phyloP scores from a whole-genome alignment of 2,113 vertebrate species.

The Brachyhypopomus occidentalis region DNA sequence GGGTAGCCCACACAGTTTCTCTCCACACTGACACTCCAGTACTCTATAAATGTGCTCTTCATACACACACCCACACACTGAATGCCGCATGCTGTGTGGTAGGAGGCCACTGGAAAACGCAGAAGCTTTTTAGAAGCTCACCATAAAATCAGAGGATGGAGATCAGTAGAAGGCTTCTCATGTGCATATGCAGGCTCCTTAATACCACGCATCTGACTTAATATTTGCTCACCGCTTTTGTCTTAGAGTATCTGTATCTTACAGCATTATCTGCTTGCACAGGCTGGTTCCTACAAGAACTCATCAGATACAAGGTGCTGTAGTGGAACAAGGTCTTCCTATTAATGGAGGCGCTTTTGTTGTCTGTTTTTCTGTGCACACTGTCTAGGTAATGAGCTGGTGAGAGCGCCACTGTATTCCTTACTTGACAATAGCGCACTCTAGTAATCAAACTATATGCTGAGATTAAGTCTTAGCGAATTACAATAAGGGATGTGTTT shows the following conservation, averaged over 20 bases:
- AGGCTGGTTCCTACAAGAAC: slow-evolving; percentile 1
- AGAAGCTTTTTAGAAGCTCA: slow-evolving; percentile 34
- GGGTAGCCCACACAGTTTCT: slow-evolving; percentile 41
- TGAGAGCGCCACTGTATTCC: background rate
- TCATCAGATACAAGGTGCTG: slow-evolving; percentile 1
- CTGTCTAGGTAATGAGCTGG: slow-evolving; percentile 28
- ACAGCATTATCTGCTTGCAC: background rate
- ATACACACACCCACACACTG: slow-evolving; percentile 45
- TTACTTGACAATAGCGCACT: slow-evolving; percentile 17
- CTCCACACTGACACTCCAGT: slow-evolving; percentile 27
- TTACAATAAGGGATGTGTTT: background rate
- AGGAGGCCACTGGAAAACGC: slow-evolving; percentile 24
- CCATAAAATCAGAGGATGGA: slow-evolving; percentile 24
- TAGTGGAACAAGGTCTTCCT: background rate
- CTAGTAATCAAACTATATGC: slow-evolving; percentile 14
- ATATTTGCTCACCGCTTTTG: slow-evolving; percentile 37
- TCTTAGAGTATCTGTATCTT: slow-evolving; percentile 29
- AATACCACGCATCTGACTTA: slow-evolving; percentile 33
- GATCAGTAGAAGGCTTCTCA: slow-evolving; percentile 29
- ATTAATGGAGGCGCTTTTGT: background rate
- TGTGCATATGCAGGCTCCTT: slow-evolving; percentile 1
- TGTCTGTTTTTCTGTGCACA: slow-evolving; percentile 7
- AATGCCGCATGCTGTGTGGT: slow-evolving; percentile 59
- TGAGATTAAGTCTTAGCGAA: slow-evolving; percentile 33
- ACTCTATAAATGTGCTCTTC: slow-evolving; percentile 52